Base-by-base conservation (phyloP, 2,888 invertebrate genomes). In the Pyrocoelia pectoralis region DNA sequence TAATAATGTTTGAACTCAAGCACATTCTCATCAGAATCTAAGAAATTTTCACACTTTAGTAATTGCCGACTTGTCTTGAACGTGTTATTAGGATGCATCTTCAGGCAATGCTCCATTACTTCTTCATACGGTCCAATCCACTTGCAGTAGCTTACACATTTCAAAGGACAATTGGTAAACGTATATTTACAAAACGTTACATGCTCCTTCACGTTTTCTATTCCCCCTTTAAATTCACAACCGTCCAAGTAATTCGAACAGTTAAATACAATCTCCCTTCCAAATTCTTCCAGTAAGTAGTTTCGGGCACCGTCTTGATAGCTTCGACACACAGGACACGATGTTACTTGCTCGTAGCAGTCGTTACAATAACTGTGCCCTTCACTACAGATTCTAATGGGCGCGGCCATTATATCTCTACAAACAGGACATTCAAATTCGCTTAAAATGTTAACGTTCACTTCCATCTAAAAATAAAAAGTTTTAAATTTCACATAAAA, bases 381-480 rank as follows among this genome's bases (percentile, higher is more conserved):
- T 2, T 13, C 13, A 1, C 6, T 14, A 14, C 50, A 50, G 13
- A 12, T 28, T 28, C 29, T 1, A 28, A 50, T 50, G 6, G 50
- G 50, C 12, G 50, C 29, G 12, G 12, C 29, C 50, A 50, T 50
- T 2, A 50, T 19, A n/a, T 50, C 50, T 2, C 50, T 12, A 13
- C 50, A 50, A 2, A 50, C 29, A 6, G 29, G 29, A 12, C 50
- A 50, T 13, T 28, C 50, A 12, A 28, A 19, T n/a, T 50, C 50
- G 12, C 18, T 13, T 6, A 13, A 24, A 13, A 38, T 18, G n/a
- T 13, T 5, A 9, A 12, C 28, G 28, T 12, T 29, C 4, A 38
- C 28, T 52, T 49, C 49, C 49, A 49, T 50, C 12, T 50, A 8
- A 1, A 24, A 48, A 48, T 18, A 15, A 48, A 48, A 48, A 48